Base-by-base conservation (phyloP, 2,113 vertebrate species). In the Notechis scutatus region DNA sequence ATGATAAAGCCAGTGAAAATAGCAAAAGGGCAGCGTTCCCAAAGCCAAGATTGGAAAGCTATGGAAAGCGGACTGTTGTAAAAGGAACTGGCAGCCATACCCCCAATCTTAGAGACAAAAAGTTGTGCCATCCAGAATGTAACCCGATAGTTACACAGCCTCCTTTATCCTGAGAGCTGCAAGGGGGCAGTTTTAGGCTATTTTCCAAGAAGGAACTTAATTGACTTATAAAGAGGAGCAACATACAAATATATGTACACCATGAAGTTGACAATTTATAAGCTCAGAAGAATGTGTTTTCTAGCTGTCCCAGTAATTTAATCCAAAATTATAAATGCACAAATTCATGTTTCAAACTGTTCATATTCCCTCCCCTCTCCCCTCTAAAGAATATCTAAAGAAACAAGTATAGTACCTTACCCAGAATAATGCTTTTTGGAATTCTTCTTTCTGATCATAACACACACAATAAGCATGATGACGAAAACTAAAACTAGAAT, bases 381-480 rank as follows among this genome's bases (percentile, higher is more conserved):
- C 34, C 7, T 39, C 20, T 52, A 52, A 52, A 52, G 1, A 18
- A 21, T 81, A 42, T 81, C 93, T 95, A 94, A 96, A 95, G 95
- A 96, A 90, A 90, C 47, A 54, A 88, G 52, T 4, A 88, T 74
- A 95, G 3, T 90, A 88, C 95, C 99, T 98, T 98, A 99, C 99
- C 99, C 98, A 95, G 98, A 98, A 26, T 99, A 99, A 86, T 98
- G 97, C 74, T 98, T 98, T 94, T 97, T 98, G 56, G 97, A 97
- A 95, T 97, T 98, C 92, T 97, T 98, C 96, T 98, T 97, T 97
- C 98, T 98, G 93, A 98, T 98, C 94, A 98, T 95, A 55, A 99
- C 90, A 96, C 98, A 98, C 95, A 98, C 97, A 14, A 97, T 96
- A 95, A 97, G 93, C 59, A 97, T 96, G 69, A 98, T 96, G 95